Conservation (phyloP, 2,113 vertebrate genomes). For the Progne subis region DNA sequence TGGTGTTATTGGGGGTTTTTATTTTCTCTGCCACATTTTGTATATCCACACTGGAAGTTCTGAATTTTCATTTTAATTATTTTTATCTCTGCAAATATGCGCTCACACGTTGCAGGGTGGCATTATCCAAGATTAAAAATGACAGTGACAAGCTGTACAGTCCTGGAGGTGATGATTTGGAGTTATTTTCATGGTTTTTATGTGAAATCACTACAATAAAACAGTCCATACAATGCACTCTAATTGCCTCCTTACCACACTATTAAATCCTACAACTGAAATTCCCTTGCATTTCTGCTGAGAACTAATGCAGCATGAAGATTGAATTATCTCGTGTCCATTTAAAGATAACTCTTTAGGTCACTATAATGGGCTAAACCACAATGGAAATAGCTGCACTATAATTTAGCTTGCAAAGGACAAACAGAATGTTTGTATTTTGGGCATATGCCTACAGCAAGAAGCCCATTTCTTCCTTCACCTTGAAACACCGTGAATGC, state of each 20-base stretch:
- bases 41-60: neutral
- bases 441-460: neutral
- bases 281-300: slow-evolving; percentile 29
- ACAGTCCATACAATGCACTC: neutral
- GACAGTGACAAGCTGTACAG: neutral
- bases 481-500: neutral
- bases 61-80: slow-evolving; percentile 2
- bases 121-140: neutral
- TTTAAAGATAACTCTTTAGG: slow-evolving; percentile 35
- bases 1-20: neutral
- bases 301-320: slow-evolving; percentile 50
- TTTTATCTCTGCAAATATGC: neutral
- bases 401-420: neutral
- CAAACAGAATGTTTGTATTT: neutral
- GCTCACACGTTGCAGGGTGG: neutral
- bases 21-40: neutral
- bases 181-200: neutral
- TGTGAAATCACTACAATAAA: slow-evolving; percentile 35
- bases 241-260: slow-evolving; percentile 19
- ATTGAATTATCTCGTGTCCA: slow-evolving; percentile 38
- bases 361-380: neutral
- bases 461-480: neutral
- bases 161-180: neutral
- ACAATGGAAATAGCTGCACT: neutral
- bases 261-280: neutral